Evolutionary conservation across 2,888 invertebrate genomes (phyloP), one percentile per base, ranked within the genome.

Genomic region (Lasioglossum vierecki): DNA sequence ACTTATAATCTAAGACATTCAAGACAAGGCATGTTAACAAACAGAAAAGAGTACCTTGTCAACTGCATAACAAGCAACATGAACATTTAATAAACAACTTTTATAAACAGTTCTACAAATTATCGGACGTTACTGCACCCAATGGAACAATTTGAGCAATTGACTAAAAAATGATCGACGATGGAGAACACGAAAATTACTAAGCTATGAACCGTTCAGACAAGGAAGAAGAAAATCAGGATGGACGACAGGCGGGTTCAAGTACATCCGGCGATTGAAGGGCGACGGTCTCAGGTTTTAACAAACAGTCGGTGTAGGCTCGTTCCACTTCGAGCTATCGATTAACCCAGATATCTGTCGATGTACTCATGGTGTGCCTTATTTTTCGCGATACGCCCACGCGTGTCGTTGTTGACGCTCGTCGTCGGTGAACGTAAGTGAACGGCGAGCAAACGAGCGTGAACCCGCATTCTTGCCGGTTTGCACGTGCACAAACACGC

Each of bases 261-360:
- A 44, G 75, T 22, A 30, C 66, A 35, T 76, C 63, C 76, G 76
- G 63, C 46, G n/a, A 22, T 68, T 22, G 49, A 71, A 63, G 49
- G 74, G 46, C 76, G 68, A 76, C 53, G 35, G 44, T 41, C 22
- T 46, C 70, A 22, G 35, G 66, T 71, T 39, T 75, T 53, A 77
- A 79, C 68, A 49, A 73, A 13, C n/a, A 70, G 70, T 41, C 46
- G 57, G 39, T 30, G 71, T 46, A 63, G 82, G 83, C 73, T 80
- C 86, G 88, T 88, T 87, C 89, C 71, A 88, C 79, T 89, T 89
- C 15, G 74, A 57, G 39, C 63, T 72, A 68, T 89, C 85, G 83
- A 89, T 89, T 89, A 89, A 89, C 88, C 88, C 87, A 89, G 82
- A 88, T 89, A 83, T 81, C 83, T 49, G 57, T 30, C 41, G 71